Percentiles rank a stretch among this genome's conserved stretches.
Conservation (phyloP, 2,113 vertebrate genomes). For the Aepyceros melampus region DNA sequence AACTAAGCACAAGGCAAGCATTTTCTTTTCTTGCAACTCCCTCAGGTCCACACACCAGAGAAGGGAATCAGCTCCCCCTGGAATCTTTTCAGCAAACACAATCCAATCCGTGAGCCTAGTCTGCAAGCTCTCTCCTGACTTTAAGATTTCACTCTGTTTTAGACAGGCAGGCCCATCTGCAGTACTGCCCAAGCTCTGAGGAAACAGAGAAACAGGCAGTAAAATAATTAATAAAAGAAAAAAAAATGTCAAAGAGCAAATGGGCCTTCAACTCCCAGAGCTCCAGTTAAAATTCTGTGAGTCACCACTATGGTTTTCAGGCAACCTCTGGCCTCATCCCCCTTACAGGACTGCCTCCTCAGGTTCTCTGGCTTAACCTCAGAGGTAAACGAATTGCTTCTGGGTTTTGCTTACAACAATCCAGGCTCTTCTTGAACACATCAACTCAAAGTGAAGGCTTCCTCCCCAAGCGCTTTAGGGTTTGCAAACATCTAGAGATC, state of each 20-base stretch:
- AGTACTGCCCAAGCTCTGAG: neutral
- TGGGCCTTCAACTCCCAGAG: neutral
- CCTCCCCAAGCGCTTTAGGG: neutral
- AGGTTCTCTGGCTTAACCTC: neutral
- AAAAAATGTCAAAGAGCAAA: neutral
- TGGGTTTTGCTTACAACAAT: neutral
- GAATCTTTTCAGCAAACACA: neutral
- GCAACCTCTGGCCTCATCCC: neutral
- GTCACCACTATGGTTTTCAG: neutral
- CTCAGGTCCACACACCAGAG: neutral
- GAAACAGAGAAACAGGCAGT: neutral
- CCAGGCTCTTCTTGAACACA: neutral
- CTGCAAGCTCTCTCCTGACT: neutral
- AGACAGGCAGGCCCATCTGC: constrained; percentile 7
- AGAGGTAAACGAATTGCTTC: neutral
- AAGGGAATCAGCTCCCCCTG: neutral
- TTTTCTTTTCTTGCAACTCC: neutral
- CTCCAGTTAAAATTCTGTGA: neutral
- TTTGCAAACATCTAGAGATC: neutral
- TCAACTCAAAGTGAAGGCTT: neutral
- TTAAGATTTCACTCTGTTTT: neutral
- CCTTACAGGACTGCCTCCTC: neutral
- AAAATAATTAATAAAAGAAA: neutral
- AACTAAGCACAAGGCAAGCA: neutral
- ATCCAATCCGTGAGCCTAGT: neutral